Evolutionary conservation across 2,888 invertebrate genomes (phyloP), one percentile per base, ranked within the genome.

Genomic region (Ormia ochracea): DNA sequence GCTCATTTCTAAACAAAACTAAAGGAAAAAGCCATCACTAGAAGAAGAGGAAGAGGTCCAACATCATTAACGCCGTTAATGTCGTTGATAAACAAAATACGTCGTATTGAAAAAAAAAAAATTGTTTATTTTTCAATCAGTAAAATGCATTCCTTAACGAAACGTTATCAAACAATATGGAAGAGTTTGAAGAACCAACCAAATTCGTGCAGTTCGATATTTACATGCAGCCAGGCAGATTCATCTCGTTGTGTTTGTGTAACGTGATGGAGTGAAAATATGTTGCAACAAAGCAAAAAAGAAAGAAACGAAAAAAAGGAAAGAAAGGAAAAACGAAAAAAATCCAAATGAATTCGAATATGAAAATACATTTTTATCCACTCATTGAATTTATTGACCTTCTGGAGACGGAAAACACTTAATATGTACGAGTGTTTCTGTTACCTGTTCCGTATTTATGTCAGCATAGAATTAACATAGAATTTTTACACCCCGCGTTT

Each of bases 321-420:
- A n/a, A n/a, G n/a, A n/a, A n/a, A n/a, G n/a, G n/a, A n/a, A n/a
- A n/a, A 28, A 28, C 6, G 6, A 28, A 19, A 3, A 43, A 19
- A 50, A 65, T 14, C 36, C 31, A 12, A 56, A 31, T 54, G 28
- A 7, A 23, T n/a, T 14, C 17, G 17, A 52, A 65, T 58, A 54
- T 58, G 17, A 4, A 28, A 54, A 54, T 68, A 61, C 19, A 9
- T 36, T 48, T 59, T 1, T 56, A 19, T 63, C 17, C 12, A 63
- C 50, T 33, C 31, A 59, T 61, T 45, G 56, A 68, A 52, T 61
- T 61, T 75, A 68, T 68, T 75, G 68, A 75, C 61, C 68, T 75
- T 68, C 68, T 26, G 33, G 4, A 68, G 43, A 23, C 43, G 43
- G 52, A 54, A 61, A 54, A 65, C 56, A 48, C 14, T 56, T 36